Evolutionary conservation across 2,888 invertebrate species (phyloP).

Genomic region (Belgica antarctica): DNA sequence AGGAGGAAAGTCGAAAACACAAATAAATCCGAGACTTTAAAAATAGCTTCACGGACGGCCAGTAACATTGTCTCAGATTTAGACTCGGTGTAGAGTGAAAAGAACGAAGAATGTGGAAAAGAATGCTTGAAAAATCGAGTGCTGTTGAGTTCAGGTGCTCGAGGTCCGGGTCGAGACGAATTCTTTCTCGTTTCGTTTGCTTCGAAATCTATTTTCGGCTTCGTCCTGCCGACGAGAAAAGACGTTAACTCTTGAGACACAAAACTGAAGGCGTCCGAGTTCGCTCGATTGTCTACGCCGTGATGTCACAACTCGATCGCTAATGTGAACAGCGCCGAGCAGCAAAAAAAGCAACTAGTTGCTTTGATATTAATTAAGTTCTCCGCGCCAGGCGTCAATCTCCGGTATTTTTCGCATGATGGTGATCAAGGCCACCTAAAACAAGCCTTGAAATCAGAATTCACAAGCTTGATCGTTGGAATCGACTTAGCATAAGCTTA

Average conservation of each 20-base stretch:
- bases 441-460: no score
- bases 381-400: background rate
- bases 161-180: slow-evolving; percentile 11
- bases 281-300: background rate
- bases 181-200: background rate
- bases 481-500: no score
- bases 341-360: background rate
- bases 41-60: slow-evolving; percentile 20
- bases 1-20: background rate
- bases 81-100: slow-evolving; percentile 17
- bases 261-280: background rate
- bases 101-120: slow-evolving; percentile 6
- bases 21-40: background rate
- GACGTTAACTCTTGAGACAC: background rate
- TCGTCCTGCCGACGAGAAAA: background rate
- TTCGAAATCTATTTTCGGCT: background rate
- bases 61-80: slow-evolving; percentile 13
- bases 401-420: slow-evolving; percentile 11
- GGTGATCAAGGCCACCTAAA: no score
- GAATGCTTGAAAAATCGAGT: slow-evolving; percentile 2
- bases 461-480: no score
- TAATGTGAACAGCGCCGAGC: background rate
- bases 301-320: background rate
- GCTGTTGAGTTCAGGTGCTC: background rate
- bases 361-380: slow-evolving; percentile 16